Evolutionary conservation across 2,888 invertebrate genomes (phyloP), one percentile per base, ranked within the genome.

Genomic region (Netelia inedita): DNA sequence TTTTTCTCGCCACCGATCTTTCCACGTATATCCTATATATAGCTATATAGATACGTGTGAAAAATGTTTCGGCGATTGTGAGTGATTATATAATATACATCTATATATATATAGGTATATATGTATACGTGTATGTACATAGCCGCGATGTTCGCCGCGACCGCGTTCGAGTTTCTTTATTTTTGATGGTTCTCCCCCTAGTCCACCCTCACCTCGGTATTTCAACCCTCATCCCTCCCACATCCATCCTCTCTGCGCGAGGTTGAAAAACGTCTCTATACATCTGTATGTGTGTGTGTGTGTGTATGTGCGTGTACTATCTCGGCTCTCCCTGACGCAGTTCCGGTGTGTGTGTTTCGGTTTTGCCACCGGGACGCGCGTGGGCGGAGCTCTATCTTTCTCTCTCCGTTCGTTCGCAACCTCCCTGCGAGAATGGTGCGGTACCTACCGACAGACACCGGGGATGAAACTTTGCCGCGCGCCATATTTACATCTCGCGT

Each of bases 401-500:
- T 59, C 16, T 16, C 28, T 63, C 74, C 43, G 59, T 2, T 59
- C 57, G 10, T 8, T 59, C 19, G 23, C 74, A 46, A 61, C 55
- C 61, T 11, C 53, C 69, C 19, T 14, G 3, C 16, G 16, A 53
- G 53, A 53, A 53, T 53, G n/a, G 53, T 73, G 89, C 89, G 81
- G 85, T 63, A 50, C 35, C 28, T 35, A 21, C 65, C 50, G 23
- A 74, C 89, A 86, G 86, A 87, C 88, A 89, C 88, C 88, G 88
- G 92, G 92, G 91, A 91, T 91, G 92, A 91, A 92, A 91, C 92
- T 92, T 92, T 89, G 90, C 35, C 35, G 35, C 35, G 35, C 91
- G 92, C 92, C 92, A 93, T 92, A 93, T 92, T 93, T 92, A 93
- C 92, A 92, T 92, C 90, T 90, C 89, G 69, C 86, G 2, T 21